Evolutionary conservation across 35 echinoderm and acorn worm species (phyloP).

Genomic region (Ophiothrix spiculata): DNA sequence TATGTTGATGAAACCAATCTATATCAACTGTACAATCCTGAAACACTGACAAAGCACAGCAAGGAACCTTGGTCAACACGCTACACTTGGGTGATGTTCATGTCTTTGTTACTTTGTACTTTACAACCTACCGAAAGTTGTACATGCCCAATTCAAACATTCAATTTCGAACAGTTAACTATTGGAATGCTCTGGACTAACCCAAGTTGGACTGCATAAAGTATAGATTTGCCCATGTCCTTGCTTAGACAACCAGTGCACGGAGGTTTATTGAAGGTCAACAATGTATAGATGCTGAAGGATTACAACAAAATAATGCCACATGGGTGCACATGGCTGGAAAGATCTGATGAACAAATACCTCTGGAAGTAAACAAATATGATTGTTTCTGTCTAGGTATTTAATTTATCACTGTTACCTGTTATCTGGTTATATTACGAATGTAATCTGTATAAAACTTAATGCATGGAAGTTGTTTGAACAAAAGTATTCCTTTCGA

Average conservation of each 20-base stretch:
- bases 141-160: not conserved
- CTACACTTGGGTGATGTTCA: not conserved
- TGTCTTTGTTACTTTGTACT: not conserved
- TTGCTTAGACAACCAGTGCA: not conserved
- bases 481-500: not conserved
- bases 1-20: not conserved
- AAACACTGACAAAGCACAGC: not conserved
- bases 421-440: not conserved
- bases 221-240: not conserved
- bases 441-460: not conserved
- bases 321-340: not conserved
- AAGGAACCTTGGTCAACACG: not conserved
- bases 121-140: not conserved
- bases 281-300: not conserved
- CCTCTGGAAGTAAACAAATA: not conserved
- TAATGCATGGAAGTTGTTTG: not conserved
- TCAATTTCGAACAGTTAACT: not conserved
- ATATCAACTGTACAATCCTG: not conserved
- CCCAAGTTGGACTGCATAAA: not conserved
- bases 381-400: not conserved
- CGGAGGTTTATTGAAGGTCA: not conserved
- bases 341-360: conserved; percentile 1
- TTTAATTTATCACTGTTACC: not conserved
- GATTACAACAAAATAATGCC: not conserved
- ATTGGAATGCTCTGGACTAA: no score